These are phyloP conservation scores for Muricea muricata DNA, from an alignment of 92 coral and sea anemone species.

Conservation along the genomic window DNA sequence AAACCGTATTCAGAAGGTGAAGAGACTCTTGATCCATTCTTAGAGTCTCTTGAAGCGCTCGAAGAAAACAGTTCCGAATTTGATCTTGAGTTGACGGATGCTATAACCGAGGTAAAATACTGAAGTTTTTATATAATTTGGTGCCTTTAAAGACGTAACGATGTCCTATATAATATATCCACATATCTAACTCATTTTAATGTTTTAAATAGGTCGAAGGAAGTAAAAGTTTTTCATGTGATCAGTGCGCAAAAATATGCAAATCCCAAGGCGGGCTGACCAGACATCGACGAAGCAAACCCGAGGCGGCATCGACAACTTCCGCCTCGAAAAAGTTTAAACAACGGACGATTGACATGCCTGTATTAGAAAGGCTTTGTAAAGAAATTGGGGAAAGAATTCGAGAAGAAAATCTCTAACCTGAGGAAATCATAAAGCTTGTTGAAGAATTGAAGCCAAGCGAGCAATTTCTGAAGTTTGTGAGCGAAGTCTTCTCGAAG, in stretches of 20 bases:
- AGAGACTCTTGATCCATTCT: not conserved
- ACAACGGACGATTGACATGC: too few relatives aligned
- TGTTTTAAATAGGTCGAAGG: slow-evolving; percentile 1
- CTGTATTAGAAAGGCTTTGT: too few relatives aligned
- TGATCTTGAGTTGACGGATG: not conserved
- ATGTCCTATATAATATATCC: not conserved
- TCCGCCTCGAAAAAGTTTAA: not conserved
- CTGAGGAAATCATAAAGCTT: too few relatives aligned
- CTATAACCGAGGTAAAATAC: not conserved
- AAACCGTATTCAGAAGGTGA: not conserved
- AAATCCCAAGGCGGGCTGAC: slow-evolving; percentile 25
- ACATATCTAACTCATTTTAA: not conserved
- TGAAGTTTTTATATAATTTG: too few relatives aligned
- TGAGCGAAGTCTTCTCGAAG: too few relatives aligned
- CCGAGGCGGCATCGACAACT: not conserved
- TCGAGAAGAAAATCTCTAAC: too few relatives aligned
- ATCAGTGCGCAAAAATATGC: not conserved
- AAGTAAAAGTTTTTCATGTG: not conserved
- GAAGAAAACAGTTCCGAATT: not conserved
- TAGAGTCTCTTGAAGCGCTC: not conserved
- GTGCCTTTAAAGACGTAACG: not conserved
- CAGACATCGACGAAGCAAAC: slow-evolving; percentile 24
- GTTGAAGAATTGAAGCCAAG: too few relatives aligned
- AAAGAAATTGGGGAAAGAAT: too few relatives aligned
- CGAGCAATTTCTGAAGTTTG: too few relatives aligned